Evolutionary conservation across 2,797 vertebrate genomes (phyloP).

Genomic region (Pristis pectinata): DNA sequence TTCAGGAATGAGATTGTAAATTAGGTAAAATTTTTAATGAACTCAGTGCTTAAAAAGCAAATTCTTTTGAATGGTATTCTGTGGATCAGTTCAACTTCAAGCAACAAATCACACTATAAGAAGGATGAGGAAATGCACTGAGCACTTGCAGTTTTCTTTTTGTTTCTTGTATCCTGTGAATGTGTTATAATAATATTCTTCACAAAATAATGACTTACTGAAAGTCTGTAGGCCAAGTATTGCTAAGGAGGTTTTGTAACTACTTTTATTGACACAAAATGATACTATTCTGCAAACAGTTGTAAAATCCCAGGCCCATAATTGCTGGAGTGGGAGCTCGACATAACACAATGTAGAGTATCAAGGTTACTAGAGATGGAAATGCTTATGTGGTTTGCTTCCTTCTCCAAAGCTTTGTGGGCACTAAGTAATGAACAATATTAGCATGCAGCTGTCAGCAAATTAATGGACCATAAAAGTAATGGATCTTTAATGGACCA

Average conservation of each 20-base stretch:
- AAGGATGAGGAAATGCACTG: neutral
- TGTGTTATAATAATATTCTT: neutral
- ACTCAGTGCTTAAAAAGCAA: neutral
- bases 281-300: neutral
- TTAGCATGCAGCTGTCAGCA: constrained; percentile 27
- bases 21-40: neutral
- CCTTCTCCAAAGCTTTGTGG: neutral
- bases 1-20: neutral
- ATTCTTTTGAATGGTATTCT: neutral
- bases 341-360: neutral
- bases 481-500: constrained; percentile 26
- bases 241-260: neutral
- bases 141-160: neutral
- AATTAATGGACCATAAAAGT: constrained; percentile 28
- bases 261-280: neutral
- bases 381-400: neutral
- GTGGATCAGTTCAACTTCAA: neutral
- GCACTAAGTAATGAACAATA: constrained; percentile 26
- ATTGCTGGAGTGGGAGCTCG: neutral
- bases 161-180: neutral
- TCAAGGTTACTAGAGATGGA: constrained; percentile 12
- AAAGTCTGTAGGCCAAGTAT: neutral
- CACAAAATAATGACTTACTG: neutral
- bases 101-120: neutral
- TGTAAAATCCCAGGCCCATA: neutral